A percentile compares a stretch with the other conserved stretches of the same genome.
Conservation (phyloP, 2,113 vertebrate genomes). For the Brachyhypopomus occidentalis region DNA sequence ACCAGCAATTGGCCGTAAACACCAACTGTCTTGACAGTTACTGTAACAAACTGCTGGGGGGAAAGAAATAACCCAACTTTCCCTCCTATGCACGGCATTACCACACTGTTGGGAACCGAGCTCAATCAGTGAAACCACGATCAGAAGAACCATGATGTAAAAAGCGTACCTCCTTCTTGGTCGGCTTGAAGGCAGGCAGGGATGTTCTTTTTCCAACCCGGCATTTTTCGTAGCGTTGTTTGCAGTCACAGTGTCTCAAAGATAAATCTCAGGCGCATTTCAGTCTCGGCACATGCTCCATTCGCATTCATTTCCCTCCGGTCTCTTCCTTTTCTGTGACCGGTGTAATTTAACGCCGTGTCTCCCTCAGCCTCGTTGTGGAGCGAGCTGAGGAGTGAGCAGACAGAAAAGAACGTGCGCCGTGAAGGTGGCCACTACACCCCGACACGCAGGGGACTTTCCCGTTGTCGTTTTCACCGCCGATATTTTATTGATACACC, state of each 20-base stretch:
- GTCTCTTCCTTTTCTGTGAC: conserved; percentile 43
- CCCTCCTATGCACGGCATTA: background rate
- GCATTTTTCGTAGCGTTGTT: conserved; percentile 74
- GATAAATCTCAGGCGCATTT: conserved; percentile 56
- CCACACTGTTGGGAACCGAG: background rate
- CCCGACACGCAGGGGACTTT: background rate
- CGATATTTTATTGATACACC: background rate
- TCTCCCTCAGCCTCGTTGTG: conserved; percentile 63
- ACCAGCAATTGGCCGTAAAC: too few relatives aligned
- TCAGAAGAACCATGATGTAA: background rate
- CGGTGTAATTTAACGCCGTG: conserved; percentile 57
- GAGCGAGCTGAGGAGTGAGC: conserved; percentile 36
- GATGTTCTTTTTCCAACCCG: conserved; percentile 97
- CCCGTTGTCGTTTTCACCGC: background rate
- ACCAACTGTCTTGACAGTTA: too few relatives aligned
- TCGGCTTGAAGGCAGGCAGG: conserved; percentile 94
- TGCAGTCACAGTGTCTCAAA: conserved; percentile 52
- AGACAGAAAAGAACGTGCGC: background rate
- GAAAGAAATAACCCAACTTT: conserved; percentile 12
- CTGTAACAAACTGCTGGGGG: background rate
- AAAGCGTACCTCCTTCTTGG: conserved; percentile 81
- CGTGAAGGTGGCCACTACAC: conserved; percentile 39
- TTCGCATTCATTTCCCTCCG: conserved; percentile 27
- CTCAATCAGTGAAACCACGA: background rate
- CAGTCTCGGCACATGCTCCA: conserved; percentile 47